Percentiles rank a stretch among this genome's conserved stretches.
These are phyloP conservation scores for Hippoglossus hippoglossus DNA, from an alignment of 2,797 vertebrate genomes.

Conservation along the genomic window DNA sequence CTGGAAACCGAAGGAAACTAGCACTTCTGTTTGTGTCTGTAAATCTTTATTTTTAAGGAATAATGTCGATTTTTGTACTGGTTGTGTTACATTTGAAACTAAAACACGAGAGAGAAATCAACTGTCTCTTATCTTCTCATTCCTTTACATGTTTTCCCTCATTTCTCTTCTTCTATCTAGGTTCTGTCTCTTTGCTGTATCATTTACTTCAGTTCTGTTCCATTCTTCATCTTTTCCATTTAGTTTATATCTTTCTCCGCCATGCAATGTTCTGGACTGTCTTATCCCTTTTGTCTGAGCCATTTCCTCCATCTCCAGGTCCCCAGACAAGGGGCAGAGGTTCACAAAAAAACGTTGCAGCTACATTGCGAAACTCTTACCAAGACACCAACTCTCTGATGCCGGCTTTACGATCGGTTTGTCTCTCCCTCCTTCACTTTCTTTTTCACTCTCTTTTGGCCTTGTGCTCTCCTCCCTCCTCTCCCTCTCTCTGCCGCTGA, in stretches of 20 bases:
- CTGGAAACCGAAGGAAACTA: conserved; percentile 18
- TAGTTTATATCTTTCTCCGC: conserved; percentile 38
- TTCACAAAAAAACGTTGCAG: conserved; percentile 30
- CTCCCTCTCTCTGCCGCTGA: conserved; percentile 60
- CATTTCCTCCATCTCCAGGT: conserved; percentile 35
- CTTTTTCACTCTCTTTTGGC: conserved; percentile 38
- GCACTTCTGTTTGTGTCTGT: conserved; percentile 13
- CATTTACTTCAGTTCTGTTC: conserved; percentile 9
- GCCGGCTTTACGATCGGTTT: conserved; percentile 2
- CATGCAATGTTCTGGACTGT: conserved; percentile 18
- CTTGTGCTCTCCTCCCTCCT: conserved; percentile 34
- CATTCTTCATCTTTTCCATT: conserved; percentile 30
- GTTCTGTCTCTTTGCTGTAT: conserved; percentile 4
- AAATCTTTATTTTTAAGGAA: conserved; percentile 11
- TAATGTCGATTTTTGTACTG: conserved; percentile 11
- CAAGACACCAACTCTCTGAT: conserved; percentile 41
- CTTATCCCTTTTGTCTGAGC: conserved; percentile 14
- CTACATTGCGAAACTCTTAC: conserved; percentile 27
- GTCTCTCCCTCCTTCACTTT: conserved; percentile 16
- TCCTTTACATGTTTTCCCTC: conserved; percentile 12
- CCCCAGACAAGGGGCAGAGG: conserved; percentile 24
- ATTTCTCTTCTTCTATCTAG: too few species aligned
- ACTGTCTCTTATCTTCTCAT: conserved; percentile 10
- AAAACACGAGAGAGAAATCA: conserved; percentile 1
- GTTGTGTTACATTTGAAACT: conserved; percentile 29